Conservation (phyloP, 1,140 invertebrate genomes). For the Habropoda laboriosa region DNA sequence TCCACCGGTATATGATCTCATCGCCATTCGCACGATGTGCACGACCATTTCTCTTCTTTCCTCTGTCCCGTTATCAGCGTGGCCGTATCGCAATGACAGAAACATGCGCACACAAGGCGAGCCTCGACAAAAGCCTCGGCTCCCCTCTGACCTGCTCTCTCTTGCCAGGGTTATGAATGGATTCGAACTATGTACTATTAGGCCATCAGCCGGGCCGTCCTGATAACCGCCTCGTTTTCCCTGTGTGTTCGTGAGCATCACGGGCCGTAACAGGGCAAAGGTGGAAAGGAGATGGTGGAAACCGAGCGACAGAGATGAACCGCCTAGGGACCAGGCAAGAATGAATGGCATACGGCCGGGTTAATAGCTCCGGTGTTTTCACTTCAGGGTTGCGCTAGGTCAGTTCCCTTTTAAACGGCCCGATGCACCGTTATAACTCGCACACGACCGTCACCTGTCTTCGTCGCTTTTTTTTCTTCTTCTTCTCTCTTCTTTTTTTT, state of each 20-base stretch:
- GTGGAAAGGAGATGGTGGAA: slow-evolving; percentile 43
- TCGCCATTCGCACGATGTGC: neutral
- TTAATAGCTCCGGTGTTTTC: slow-evolving; percentile 73
- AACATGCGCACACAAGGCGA: neutral
- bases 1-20: neutral
- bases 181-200: slow-evolving; percentile 69
- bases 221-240: slow-evolving; percentile 41
- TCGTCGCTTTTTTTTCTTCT: too few species aligned
- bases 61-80: neutral
- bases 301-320: slow-evolving; percentile 27
- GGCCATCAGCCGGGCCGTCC: slow-evolving; percentile 66
- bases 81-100: neutral
- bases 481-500: too few species aligned
- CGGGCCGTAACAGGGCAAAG: slow-evolving; percentile 43
- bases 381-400: slow-evolving; percentile 50
- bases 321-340: slow-evolving; percentile 54
- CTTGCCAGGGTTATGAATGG: slow-evolving; percentile 70
- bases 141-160: slow-evolving; percentile 20
- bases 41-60: too few species aligned
- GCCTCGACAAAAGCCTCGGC: slow-evolving; percentile 46
- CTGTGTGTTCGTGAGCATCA: slow-evolving; percentile 17
- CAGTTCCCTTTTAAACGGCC: slow-evolving; percentile 56
- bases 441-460: slow-evolving; percentile 48
- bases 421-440: slow-evolving; percentile 48
- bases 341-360: slow-evolving; percentile 71